Base-by-base conservation (phyloP, 2,888 invertebrate species). In the Pseudococcus longispinus region DNA sequence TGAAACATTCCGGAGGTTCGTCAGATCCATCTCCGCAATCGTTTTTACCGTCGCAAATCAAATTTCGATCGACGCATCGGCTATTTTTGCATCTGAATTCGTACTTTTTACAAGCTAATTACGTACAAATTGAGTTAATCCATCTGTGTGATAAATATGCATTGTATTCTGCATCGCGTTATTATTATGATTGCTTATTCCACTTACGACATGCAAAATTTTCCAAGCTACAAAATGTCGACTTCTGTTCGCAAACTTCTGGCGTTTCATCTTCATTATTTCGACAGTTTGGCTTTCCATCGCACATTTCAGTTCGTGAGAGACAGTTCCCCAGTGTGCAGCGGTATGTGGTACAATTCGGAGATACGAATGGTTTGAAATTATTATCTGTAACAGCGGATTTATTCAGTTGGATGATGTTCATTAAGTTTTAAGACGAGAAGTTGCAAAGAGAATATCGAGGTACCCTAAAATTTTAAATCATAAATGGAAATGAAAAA, bases 21-120 rank as follows among this genome's bases (percentile, higher is more conserved):
- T 96, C 96, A 5, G 93, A 94, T 20, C 92, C 92, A 89, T 96
- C 96, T 0, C 92, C 93, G 89, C 96, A 96, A 89, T 96, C 94
- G 55, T 93, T 90, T 0, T 91, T 90, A 15, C 93, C 93, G 89
- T 96, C 92, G 89, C 95, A 95, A 90, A 95, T 96, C 55, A 92
- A 91, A 44, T 92, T 92, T 90, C 95, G 95, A 0, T 93, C 91
- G 13, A 96, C 90, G 90, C 96, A 96, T 88, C 92, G 85, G 6
- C 88, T 89, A 60, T 88, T 60, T 74, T 85, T 91, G 89, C 96
- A 96, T 90, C 93, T 93, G 89, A 96, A 90, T 89, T 95, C 93
- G 0, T 93, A 92, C 20, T 91, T 91, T 0, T 91, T 91, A 90
- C 96, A 96, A 89, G 91, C 95, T 95, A 83, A 83, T 18, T 44